These are phyloP conservation scores for Drosophila santomea DNA, from an alignment of 1,140 invertebrate genomes.

Conservation along the genomic window DNA sequence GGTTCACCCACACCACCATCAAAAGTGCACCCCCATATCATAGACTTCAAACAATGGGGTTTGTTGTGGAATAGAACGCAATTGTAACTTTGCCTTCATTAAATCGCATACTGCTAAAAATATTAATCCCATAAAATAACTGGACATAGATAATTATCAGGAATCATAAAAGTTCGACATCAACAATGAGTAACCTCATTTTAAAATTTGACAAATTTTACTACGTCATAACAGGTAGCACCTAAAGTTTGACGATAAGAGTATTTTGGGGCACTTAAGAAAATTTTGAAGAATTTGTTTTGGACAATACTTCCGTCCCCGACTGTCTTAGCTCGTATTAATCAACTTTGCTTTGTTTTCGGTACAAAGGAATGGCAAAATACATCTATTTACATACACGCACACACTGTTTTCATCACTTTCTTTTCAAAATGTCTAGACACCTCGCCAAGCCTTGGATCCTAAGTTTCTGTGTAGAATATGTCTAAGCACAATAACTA, in stretches of 20 bases:
- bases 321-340: constrained; percentile 30
- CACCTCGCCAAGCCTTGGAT: too few species aligned
- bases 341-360: constrained; percentile 56
- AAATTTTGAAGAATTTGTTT: constrained; percentile 1
- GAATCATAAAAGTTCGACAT: neutral
- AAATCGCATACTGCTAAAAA: neutral
- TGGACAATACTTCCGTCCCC: constrained; percentile 30
- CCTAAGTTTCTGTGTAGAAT: neutral
- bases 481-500: neutral
- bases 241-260: neutral
- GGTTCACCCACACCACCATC: constrained; percentile 32
- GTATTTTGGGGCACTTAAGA: neutral
- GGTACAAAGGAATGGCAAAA: constrained; percentile 37
- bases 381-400: constrained; percentile 40
- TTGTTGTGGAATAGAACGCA: constrained; percentile 8
- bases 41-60: constrained; percentile 13
- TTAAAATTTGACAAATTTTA: neutral
- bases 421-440: constrained; percentile 28
- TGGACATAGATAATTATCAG: too few species aligned
- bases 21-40: constrained; percentile 28
- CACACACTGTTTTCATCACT: constrained; percentile 28
- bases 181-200: constrained; percentile 14
- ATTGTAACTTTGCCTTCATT: neutral
- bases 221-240: constrained; percentile 17
- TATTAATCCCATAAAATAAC: too few species aligned